Evolutionary conservation across 2,113 vertebrate genomes (phyloP).

Genomic region (Oxyura jamaicensis): DNA sequence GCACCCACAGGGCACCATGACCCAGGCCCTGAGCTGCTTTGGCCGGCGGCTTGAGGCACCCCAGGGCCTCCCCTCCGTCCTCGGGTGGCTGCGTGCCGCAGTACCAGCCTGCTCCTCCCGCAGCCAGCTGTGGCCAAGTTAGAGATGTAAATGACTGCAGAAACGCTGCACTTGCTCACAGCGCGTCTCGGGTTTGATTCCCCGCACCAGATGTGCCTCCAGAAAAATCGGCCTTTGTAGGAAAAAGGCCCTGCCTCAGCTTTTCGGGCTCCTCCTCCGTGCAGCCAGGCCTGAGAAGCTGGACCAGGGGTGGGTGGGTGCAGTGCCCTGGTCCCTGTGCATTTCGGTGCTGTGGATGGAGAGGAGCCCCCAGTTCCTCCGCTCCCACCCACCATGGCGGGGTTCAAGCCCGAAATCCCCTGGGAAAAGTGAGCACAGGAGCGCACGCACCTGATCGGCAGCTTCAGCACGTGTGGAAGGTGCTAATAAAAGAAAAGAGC

Average conservation of each 20-base stretch:
- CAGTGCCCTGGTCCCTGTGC: background rate
- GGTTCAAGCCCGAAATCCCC: too few relatives aligned
- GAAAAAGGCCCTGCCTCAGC: background rate
- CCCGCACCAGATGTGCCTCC: slow-evolving; percentile 19
- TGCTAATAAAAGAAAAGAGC: background rate
- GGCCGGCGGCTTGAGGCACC: background rate
- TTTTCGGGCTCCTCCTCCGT: background rate
- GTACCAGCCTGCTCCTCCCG: background rate
- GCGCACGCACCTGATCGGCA: background rate
- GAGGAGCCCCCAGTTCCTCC: background rate
- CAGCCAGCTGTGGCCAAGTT: background rate
- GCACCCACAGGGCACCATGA: fast-evolving
- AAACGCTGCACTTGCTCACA: background rate
- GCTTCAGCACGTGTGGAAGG: background rate
- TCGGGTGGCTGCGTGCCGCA: background rate
- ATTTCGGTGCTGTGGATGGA: background rate
- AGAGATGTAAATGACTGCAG: background rate
- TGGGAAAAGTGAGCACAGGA: too few relatives aligned
- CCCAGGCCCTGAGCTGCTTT: background rate
- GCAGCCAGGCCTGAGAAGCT: background rate
- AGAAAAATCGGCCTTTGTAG: background rate
- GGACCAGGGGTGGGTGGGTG: background rate
- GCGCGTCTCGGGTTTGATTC: background rate
- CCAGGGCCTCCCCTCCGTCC: fast-evolving
- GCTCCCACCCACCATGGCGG: background rate